Evolutionary conservation across 2,113 vertebrate genomes (phyloP), one percentile per base, ranked within the genome.

Genomic region (Gymnogyps californianus): DNA sequence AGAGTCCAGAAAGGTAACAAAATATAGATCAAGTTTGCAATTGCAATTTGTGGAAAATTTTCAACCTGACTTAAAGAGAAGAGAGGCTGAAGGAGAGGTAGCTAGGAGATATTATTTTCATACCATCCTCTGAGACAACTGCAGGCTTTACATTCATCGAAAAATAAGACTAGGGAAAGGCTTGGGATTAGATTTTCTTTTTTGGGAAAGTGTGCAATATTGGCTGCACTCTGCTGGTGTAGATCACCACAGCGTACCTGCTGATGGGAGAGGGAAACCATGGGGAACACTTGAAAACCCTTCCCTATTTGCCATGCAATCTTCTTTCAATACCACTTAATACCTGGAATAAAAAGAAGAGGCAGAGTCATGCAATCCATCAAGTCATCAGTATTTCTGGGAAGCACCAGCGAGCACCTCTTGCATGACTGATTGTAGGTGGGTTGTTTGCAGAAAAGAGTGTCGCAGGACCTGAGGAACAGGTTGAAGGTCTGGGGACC

Each of bases 301-400:
- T 71, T 55, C 38, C n/a, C 21, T 87, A 7, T 94, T 83, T 83
- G 40, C 51, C n/a, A 8, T 62, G 26, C 26, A 29, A 5, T 89
- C 44, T 79, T 67, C 25, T 83, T 61, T 93, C 46, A n/a, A 5
- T 76, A 10, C 42, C 64, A 47, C 32, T 79, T 75, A 59, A 74
- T 83, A 84, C 81, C 91, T 96, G 83, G 52, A 89, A 82, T 55
- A 57, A 93, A 80, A 84, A 69, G 61, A 94, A 52, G 61, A 92
- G 77, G 77, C 86, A 95, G 76, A 90, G 54, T 91, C 87, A 76
- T 49, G 61, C 0, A 10, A 78, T 74, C 46, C 26, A 3, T 78
- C 86, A 95, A 46, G 78, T 49, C 9, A 2, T 57, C 59, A 57
- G 57, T 74, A 14, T 74, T 90, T 92, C 80, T 91, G 93, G 77